Conservation (phyloP, 2,888 invertebrate species). For the Lithophane ornitopus region DNA sequence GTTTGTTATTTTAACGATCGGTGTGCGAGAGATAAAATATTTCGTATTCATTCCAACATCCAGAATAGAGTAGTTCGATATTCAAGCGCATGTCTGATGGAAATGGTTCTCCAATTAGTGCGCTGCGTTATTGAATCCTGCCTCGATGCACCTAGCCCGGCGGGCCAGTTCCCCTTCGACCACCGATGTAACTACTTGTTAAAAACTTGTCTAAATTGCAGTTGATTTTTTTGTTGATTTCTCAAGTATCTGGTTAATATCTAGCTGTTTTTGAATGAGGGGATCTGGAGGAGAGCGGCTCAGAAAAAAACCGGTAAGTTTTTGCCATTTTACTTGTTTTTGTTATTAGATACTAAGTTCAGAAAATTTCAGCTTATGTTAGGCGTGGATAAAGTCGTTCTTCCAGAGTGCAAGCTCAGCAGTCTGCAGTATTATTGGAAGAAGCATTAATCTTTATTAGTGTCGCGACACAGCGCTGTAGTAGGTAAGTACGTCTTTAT, state of each 20-base stretch:
- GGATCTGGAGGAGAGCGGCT: conserved; percentile 9
- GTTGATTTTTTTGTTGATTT: conserved; percentile 10
- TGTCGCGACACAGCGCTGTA: conserved; percentile 50
- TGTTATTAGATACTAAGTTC: neutral
- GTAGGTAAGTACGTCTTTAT: conserved; percentile 70
- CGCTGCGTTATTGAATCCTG: conserved; percentile 50
- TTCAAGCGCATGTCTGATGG: conserved; percentile 60
- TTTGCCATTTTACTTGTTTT: neutral
- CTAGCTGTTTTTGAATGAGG: conserved; percentile 22
- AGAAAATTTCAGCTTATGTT: neutral
- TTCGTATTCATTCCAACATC: conserved; percentile 55
- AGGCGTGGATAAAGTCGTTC: neutral
- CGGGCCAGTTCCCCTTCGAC: conserved; percentile 51
- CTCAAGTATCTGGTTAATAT: conserved; percentile 11
- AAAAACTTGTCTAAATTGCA: conserved; percentile 36
- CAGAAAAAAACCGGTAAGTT: conserved; percentile 36
- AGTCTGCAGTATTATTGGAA: conserved; percentile 38
- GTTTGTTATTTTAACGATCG: conserved; percentile 27
- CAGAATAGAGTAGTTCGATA: conserved; percentile 55
- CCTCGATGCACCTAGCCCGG: conserved; percentile 51
- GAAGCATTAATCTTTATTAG: conserved; percentile 51
- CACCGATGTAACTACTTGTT: conserved; percentile 43
- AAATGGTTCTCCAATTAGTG: conserved; percentile 60
- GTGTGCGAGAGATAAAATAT: conserved; percentile 47
- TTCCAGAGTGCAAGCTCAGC: conserved; percentile 44